phyloP scores from a whole-genome alignment of 2,113 vertebrate species.

The Rhodinocichla rosea region DNA sequence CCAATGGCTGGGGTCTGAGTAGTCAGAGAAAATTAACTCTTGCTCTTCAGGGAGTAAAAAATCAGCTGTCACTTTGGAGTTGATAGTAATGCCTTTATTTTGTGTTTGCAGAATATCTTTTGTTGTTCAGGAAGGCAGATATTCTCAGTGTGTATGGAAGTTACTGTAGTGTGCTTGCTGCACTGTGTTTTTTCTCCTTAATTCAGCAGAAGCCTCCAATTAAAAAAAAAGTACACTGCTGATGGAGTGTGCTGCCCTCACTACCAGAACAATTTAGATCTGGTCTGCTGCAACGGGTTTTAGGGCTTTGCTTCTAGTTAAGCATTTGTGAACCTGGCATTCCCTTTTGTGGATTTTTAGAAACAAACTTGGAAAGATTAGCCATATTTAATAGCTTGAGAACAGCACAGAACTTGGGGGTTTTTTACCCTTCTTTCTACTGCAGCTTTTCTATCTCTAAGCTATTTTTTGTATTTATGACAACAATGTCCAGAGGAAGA shows the following conservation, averaged over 20 bases:
- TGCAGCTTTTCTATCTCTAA: not conserved
- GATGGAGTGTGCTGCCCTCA: not conserved
- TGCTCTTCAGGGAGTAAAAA: not conserved
- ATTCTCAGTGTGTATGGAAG: not conserved
- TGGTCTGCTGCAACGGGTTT: not conserved
- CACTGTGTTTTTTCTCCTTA: not conserved
- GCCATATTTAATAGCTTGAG: not conserved
- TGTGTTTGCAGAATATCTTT: not conserved
- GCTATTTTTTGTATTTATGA: not conserved
- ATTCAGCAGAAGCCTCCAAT: not conserved
- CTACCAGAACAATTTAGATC: not conserved
- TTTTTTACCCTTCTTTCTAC: not conserved
- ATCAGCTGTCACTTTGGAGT: not conserved
- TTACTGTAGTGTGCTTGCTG: rapidly evolving
- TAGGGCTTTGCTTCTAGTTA: not conserved
- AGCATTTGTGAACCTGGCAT: not conserved
- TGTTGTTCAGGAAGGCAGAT: not conserved
- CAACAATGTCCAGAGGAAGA: not conserved
- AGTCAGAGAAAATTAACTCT: not conserved
- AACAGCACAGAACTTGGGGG: rapidly evolving
- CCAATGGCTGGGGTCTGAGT: not conserved
- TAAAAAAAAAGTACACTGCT: not conserved
- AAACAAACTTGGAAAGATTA: not conserved
- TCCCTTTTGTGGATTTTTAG: not conserved
- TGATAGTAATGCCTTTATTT: not conserved